These are phyloP conservation scores for Caradrina kadenii DNA, from an alignment of 2,888 invertebrate genomes.

Conservation along the genomic window DNA sequence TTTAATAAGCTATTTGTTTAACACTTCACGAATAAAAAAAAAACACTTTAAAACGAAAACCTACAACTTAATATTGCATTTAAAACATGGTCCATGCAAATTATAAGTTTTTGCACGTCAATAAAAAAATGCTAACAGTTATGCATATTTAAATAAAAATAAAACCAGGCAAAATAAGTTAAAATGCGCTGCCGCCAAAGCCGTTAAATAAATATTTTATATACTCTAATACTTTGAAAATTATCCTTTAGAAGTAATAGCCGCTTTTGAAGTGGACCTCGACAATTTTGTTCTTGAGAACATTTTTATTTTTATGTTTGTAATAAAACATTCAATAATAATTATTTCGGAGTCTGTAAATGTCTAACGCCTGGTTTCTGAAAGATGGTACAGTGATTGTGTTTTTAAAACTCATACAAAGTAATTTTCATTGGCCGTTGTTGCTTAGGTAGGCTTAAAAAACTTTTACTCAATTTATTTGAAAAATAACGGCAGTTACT, in stretches of 20 bases:
- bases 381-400: neutral
- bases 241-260: conserved; percentile 39
- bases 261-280: conserved; percentile 31
- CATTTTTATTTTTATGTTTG: neutral
- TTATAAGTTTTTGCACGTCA: neutral
- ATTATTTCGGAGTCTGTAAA: neutral
- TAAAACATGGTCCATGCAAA: conserved; percentile 14
- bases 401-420: neutral
- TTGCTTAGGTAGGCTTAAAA: neutral
- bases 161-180: conserved; percentile 9
- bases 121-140: neutral
- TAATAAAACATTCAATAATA: neutral
- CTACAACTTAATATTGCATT: conserved; percentile 11
- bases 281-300: neutral
- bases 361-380: neutral
- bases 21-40: neutral
- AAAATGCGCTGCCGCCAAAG: conserved; percentile 34
- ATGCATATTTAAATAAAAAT: neutral
- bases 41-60: neutral
- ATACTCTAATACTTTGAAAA: conserved; percentile 36
- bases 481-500: too few relatives aligned
- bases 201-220: conserved; percentile 28
- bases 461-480: too few relatives aligned
- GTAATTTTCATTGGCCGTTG: neutral
- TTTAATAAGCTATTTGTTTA: neutral